Evolutionary conservation across 2,797 vertebrate species (phyloP), one percentile per base, ranked within the genome.

Genomic region (Oreortyx pictus): DNA sequence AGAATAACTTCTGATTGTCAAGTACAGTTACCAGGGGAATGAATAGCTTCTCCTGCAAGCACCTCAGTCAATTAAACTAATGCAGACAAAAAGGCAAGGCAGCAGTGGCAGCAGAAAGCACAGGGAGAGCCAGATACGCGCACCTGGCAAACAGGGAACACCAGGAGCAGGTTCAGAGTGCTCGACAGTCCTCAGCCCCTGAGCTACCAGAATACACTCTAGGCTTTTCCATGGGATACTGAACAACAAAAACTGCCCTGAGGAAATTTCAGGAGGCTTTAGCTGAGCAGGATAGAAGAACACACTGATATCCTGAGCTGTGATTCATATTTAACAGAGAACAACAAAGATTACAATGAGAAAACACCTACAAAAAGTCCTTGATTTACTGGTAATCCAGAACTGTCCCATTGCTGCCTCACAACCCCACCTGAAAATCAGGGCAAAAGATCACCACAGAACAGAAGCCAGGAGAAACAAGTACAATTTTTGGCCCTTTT

Each of bases 11-110:
- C 56, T 76, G 83, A 90, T 82, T 82, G 56, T 70, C 25, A 75
- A 81, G 62, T 67, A 71, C 52, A 87, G 89, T 77, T 59, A 82
- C 50, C 84, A 82, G 31, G 52, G 70, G 76, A 87, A 95, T 85
- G 52, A 82, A 79, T 62, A 79, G 78, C 65, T 90, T 76, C 59
- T 61, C 22, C 83, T 50, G 49, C 47, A 64, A 88, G 80, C 20
- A 29, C 44, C 52, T 89, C 85, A 76, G 39, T 82, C 82, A 96
- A 47, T 76, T 73, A 92, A 94, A 56, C 89, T 81, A 82, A 89
- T 35, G 43, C 77, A 85, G 78, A 82, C 59, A 66, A 87, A 93
- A 87, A 84, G 52, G 80, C 46, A 56, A 68, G 54, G 81, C 85
- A 65, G 89, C 60, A 57, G 72, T 23, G 14, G 66, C 75, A 8